These are phyloP conservation scores for Microctonus brassicae DNA, from an alignment of 2,888 invertebrate genomes.

Conservation along the genomic window DNA sequence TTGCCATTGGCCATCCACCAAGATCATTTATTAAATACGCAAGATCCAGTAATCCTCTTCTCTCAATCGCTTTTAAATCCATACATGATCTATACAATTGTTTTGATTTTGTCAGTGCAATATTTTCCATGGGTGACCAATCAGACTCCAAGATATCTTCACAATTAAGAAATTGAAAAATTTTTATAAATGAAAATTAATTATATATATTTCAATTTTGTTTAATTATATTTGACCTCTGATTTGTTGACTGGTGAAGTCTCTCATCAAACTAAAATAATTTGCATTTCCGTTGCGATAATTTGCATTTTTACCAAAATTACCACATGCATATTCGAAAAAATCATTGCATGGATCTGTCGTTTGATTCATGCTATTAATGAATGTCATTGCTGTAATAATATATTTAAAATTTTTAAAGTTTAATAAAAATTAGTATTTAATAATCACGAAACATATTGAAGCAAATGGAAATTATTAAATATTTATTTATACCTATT, in stretches of 20 bases:
- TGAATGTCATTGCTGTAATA: slow-evolving; percentile 19
- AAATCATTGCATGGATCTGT: slow-evolving; percentile 67
- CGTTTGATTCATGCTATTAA: slow-evolving; percentile 57
- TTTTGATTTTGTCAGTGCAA: slow-evolving; percentile 28
- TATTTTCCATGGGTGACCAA: background rate
- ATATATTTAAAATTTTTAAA: background rate
- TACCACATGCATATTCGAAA: slow-evolving; percentile 66
- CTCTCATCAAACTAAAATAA: slow-evolving; percentile 1
- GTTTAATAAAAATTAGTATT: background rate
- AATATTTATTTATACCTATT: background rate
- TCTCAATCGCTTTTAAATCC: slow-evolving; percentile 22
- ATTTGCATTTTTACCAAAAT: slow-evolving; percentile 2
- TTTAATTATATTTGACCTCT: slow-evolving; percentile 18
- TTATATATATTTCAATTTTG: background rate
- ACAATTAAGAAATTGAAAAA: background rate
- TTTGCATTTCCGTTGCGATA: background rate
- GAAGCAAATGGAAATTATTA: background rate
- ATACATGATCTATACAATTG: slow-evolving; percentile 29
- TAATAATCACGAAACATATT: background rate
- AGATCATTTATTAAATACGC: background rate
- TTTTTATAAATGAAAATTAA: too few species aligned
- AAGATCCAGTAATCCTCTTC: slow-evolving; percentile 1
- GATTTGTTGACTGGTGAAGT: slow-evolving; percentile 13
- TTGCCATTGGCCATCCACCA: slow-evolving; percentile 34
- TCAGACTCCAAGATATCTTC: slow-evolving; percentile 29